phyloP scores from a whole-genome alignment of 2,113 vertebrate genomes.

The Chloebia gouldiae region DNA sequence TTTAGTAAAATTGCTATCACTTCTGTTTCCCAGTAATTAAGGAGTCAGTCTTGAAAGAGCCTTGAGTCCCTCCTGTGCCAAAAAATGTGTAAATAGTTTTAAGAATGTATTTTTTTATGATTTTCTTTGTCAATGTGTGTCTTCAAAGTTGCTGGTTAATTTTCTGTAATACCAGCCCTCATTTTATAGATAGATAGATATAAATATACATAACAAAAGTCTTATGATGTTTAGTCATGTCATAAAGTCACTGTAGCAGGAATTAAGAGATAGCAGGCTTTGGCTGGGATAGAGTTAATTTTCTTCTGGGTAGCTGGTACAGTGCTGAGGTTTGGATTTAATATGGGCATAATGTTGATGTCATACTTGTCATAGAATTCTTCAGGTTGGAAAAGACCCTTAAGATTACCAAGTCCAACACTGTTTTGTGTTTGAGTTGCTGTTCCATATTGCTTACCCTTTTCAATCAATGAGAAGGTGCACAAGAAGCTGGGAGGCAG shows the following conservation, averaged over 20 bases:
- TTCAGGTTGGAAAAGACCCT: background rate
- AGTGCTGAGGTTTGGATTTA: background rate
- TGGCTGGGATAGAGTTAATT: background rate
- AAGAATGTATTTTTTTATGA: background rate
- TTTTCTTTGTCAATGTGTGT: background rate
- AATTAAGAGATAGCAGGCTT: background rate
- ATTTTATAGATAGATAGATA: background rate
- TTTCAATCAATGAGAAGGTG: too few species aligned
- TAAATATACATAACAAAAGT: background rate
- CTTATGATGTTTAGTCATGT: background rate
- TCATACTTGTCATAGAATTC: background rate
- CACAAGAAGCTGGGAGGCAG: background rate
- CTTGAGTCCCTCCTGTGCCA: background rate
- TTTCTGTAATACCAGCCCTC: background rate
- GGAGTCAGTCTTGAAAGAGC: background rate
- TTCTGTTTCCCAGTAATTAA: background rate
- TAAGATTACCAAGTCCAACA: fast-evolving
- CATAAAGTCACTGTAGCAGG: background rate
- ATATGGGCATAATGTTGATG: background rate
- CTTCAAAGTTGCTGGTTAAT: background rate
- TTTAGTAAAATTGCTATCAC: background rate
- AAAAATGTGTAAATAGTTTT: background rate
- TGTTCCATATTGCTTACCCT: background rate
- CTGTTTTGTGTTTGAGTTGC: background rate
- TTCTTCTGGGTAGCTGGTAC: background rate